Percentiles rank a stretch among this genome's conserved stretches.
These are phyloP conservation scores for Heliconius erato DNA, from an alignment of 2,888 invertebrate genomes.

Conservation along the genomic window DNA sequence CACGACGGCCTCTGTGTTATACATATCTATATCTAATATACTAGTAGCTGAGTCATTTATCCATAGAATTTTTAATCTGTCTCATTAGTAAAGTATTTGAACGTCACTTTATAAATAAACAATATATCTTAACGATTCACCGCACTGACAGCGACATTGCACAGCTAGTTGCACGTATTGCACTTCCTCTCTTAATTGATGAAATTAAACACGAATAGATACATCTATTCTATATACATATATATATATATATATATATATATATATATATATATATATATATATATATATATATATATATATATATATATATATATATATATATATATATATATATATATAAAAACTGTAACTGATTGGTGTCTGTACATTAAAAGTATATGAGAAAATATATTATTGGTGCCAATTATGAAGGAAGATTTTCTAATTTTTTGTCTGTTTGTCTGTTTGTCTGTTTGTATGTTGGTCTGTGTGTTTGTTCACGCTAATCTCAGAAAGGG, in stretches of 20 bases:
- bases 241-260: background rate
- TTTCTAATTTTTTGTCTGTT: too few species aligned
- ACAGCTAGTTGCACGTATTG: constrained; percentile 31
- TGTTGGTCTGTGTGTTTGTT: too few species aligned
- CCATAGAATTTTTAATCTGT: background rate
- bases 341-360: too few species aligned
- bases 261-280: background rate
- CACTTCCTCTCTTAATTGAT: constrained; percentile 50
- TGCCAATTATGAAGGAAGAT: too few species aligned
- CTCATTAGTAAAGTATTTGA: constrained; percentile 7
- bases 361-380: too few species aligned
- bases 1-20: too few species aligned
- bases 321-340: constrained; percentile 30
- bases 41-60: background rate
- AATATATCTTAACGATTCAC: background rate
- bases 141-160: background rate
- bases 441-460: too few species aligned
- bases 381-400: too few species aligned
- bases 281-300: background rate
- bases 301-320: background rate
- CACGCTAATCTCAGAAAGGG: too few species aligned
- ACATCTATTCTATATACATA: background rate
- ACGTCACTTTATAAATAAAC: constrained; percentile 6
- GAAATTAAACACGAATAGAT: constrained; percentile 41
- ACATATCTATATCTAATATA: too few species aligned